These are phyloP conservation scores for Pararge aegeria DNA, from an alignment of 1,140 invertebrate species.

Conservation along the genomic window DNA sequence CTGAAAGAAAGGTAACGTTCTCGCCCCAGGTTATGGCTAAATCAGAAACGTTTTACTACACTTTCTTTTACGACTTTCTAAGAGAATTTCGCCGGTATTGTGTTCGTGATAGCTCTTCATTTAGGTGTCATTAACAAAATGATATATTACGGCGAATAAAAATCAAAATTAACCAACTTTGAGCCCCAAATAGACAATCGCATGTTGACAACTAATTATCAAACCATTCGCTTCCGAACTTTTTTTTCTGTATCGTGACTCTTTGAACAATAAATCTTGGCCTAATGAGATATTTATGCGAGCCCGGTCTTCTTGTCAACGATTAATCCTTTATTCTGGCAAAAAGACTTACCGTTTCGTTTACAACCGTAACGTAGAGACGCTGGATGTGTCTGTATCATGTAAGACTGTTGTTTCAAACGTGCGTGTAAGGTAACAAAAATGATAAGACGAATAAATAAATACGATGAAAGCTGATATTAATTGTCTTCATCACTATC, in stretches of 20 bases:
- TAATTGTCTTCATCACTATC: too few relatives aligned
- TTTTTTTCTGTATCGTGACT: slow-evolving; percentile 73
- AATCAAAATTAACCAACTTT: slow-evolving; percentile 63
- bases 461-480: too few relatives aligned
- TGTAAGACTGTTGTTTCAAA: too few relatives aligned
- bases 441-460: too few relatives aligned
- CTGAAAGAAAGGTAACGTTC: background rate
- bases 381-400: background rate
- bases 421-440: too few relatives aligned
- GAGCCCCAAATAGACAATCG: slow-evolving; percentile 70
- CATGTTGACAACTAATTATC: slow-evolving; percentile 77
- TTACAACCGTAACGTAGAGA: background rate
- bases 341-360: slow-evolving; percentile 19
- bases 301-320: slow-evolving; percentile 54
- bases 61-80: slow-evolving; percentile 35
- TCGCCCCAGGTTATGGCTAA: slow-evolving; percentile 10
- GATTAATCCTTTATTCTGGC: slow-evolving; percentile 61
- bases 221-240: slow-evolving; percentile 59
- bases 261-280: slow-evolving; percentile 69
- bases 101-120: slow-evolving; percentile 68
- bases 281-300: slow-evolving; percentile 77
- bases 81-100: slow-evolving; percentile 30
- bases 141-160: slow-evolving; percentile 72
- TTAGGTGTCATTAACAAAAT: slow-evolving; percentile 71
- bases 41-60: slow-evolving; percentile 34